A percentile compares a stretch with the other conserved stretches of the same genome.
These are phyloP conservation scores for Edolisoma coerulescens DNA, from an alignment of 2,113 vertebrate genomes.

Conservation along the genomic window DNA sequence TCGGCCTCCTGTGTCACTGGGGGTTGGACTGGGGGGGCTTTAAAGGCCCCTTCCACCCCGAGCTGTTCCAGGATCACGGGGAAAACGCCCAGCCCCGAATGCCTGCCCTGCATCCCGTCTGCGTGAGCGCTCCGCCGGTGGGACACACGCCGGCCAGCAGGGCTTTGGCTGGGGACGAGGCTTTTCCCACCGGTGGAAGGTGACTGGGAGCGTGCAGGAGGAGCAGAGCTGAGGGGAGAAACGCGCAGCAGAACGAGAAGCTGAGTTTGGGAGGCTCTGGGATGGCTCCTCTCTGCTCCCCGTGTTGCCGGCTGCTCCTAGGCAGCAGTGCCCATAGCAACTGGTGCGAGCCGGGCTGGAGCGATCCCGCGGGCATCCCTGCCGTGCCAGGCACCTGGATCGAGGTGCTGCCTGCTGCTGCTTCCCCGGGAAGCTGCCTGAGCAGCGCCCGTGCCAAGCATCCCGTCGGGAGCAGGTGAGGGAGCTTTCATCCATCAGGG, in stretches of 20 bases:
- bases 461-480: background rate
- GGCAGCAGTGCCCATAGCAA: conserved; percentile 63
- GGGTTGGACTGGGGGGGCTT: background rate
- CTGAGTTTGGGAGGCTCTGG: background rate
- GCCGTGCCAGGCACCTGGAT: fast-evolving
- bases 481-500: background rate
- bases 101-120: no score
- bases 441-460: background rate
- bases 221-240: background rate
- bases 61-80: fast-evolving
- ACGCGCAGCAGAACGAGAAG: background rate
- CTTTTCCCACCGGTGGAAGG: background rate
- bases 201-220: background rate
- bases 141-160: background rate
- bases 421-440: background rate
- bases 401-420: background rate
- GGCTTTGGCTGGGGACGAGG: background rate
- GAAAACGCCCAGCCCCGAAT: background rate
- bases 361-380: background rate
- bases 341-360: background rate
- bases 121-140: no score
- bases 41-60: background rate
- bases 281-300: background rate
- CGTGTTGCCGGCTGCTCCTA: background rate
- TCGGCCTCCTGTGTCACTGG: background rate